Evolutionary conservation across 2,888 invertebrate genomes (phyloP), one percentile per base, ranked within the genome.

Genomic region (Cyclophora albipunctata): DNA sequence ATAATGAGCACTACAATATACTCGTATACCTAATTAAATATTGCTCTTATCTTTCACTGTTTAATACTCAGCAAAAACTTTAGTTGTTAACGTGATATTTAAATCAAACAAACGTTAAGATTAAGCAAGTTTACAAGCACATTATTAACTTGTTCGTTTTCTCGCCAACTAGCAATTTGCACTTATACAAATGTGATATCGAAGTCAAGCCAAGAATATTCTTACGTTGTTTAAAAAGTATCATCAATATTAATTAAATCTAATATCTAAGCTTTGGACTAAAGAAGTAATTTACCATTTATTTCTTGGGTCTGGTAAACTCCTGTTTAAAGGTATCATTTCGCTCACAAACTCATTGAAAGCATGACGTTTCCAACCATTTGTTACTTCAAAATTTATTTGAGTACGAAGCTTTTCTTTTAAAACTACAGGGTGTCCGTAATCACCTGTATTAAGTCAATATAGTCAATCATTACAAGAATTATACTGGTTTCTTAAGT

Each of bases 301-400:
- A 81, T 98, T 97, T 54, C 98, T 90, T 0, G 95, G 93, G 85
- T 98, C 97, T 0, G 96, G 96, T 59, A 99, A 89, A 35, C 91
- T 91, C 53, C 98, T 90, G 75, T 96, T 96, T 7, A 98, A 91
- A 33, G 98, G 97, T 70, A 99, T 98, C 84, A 98, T 91, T 85
- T 98, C 98, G 72, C 98, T 98, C 59, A 93, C 96, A 78, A 98
- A 99, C 81, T 98, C 96, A 90, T 99, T 99, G 86, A 99, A 99
- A 20, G 98, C 98, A 75, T 98, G 97, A 62, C 96, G 94, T 72
- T 93, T 86, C 97, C 98, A 99, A n/a, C 99, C 99, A 63, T 94
- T 93, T 64, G 95, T 95, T 49, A 96, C 94, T 60, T 94, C 89
- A 92, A 93, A 75, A 93, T 93, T 71, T 92, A 93, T 56, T 92